phyloP scores from a whole-genome alignment of 2,888 invertebrate species.

The Andricus quercusramuli region DNA sequence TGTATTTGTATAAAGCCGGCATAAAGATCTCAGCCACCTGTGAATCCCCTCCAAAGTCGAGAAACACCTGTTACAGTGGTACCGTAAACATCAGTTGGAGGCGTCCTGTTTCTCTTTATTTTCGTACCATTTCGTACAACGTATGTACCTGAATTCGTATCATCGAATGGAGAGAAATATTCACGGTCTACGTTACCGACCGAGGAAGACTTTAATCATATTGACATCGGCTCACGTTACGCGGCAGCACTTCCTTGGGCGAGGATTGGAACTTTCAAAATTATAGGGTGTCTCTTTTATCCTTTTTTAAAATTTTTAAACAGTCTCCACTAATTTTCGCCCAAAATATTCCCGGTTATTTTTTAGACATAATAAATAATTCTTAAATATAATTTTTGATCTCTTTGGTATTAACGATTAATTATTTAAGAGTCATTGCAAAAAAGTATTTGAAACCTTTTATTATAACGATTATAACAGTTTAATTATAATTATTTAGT shows the following conservation, averaged over 20 bases:
- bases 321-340: too few species aligned
- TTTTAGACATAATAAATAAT: too few species aligned
- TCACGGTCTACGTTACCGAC: slow-evolving; percentile 11
- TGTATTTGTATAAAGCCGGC: slow-evolving; percentile 55
- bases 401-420: too few species aligned
- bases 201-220: neutral
- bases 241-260: slow-evolving; percentile 26
- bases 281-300: neutral
- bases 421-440: too few species aligned
- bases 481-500: too few species aligned
- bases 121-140: slow-evolving; percentile 51
- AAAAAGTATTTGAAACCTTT: too few species aligned
- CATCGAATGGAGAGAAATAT: slow-evolving; percentile 45
- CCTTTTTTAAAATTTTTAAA: too few species aligned
- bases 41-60: slow-evolving; percentile 59
- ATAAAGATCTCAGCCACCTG: slow-evolving; percentile 60
- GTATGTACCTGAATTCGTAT: slow-evolving; percentile 56
- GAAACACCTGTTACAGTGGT: slow-evolving; percentile 60
- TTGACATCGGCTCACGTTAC: slow-evolving; percentile 1
- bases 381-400: too few species aligned
- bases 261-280: neutral
- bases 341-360: too few species aligned
- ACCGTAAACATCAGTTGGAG: slow-evolving; percentile 57
- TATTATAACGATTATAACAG: too few species aligned
- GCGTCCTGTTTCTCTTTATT: slow-evolving; percentile 59